These are phyloP conservation scores for Suncus etruscus DNA, from an alignment of 2,113 vertebrate genomes.

Conservation along the genomic window DNA sequence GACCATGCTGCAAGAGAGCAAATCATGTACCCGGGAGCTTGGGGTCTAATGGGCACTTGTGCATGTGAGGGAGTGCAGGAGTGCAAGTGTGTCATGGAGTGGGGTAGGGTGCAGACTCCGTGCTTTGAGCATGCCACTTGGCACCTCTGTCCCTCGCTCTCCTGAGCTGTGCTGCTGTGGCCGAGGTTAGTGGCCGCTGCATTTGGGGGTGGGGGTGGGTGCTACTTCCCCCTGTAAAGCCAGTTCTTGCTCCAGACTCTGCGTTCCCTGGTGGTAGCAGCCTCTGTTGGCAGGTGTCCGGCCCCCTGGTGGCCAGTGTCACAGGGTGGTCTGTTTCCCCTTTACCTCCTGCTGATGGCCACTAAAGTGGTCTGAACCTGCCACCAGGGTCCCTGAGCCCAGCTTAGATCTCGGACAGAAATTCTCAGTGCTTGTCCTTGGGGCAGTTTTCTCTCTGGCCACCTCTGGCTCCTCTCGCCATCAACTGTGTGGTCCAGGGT, in stretches of 20 bases:
- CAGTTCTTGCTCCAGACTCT: background rate
- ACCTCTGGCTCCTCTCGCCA: background rate
- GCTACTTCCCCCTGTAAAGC: background rate
- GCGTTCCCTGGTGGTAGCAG: background rate
- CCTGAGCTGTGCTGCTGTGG: background rate
- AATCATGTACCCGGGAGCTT: too few relatives aligned
- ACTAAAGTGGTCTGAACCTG: background rate
- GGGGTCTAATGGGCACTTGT: too few relatives aligned
- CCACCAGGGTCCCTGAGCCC: background rate
- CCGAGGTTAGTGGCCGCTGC: background rate
- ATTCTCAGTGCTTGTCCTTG: background rate
- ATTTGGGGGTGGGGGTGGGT: background rate
- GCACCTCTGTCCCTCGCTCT: background rate
- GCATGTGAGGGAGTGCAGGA: too few relatives aligned
- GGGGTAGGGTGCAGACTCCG: too few relatives aligned
- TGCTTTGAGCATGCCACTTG: too few relatives aligned
- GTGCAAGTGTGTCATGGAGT: too few relatives aligned
- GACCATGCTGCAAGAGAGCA: too few relatives aligned
- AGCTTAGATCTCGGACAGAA: background rate
- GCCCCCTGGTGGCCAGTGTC: fast-evolving
- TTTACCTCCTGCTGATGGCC: background rate
- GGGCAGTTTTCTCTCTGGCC: background rate
- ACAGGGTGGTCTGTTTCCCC: background rate
- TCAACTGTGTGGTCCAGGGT: background rate
- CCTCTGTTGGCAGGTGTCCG: background rate